Base-by-base conservation (phyloP, 2,797 vertebrate species). In the Yasuhikotakia modesta region DNA sequence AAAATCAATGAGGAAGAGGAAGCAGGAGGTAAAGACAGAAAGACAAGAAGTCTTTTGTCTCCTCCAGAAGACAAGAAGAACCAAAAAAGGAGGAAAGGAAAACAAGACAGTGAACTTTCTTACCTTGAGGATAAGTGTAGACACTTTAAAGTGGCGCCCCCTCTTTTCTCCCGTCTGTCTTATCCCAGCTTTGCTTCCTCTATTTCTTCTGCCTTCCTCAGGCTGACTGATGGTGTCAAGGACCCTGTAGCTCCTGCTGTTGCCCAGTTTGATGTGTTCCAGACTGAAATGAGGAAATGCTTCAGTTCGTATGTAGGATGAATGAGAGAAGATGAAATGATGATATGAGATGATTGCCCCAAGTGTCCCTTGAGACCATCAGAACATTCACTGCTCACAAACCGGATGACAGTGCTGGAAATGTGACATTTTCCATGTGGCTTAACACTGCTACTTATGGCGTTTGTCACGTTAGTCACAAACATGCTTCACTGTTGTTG, bases 201-300 rank as follows among this genome's bases (percentile, higher is more conserved):
- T 35, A 30, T 50, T 50, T 67, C 39, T 19, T 30, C 55, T 69
- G 43, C 46, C 21, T 71, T 65, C 35, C 64, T 10, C n/a, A n/a
- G 70, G 57, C 17, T 35, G 57, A 46, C 48, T 73, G 55, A 64
- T 5, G 24, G 43, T 73, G 64, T 64, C 64, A 69, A 32, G 22
- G 45, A 67, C 70, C 58, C 30, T 17, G n/a, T 6, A 66, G 61
- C 52, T 21, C 30, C 55, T 53, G 64, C 27, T 30, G 35, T 55
- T 77, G 73, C 22, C 39, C 68, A 53, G 52, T 66, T 76, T 43
- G n/a, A 58, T 66, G n/a, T 71, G 55, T 63, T 58, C 13, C 68
- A 52, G 66, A 48, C 50, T 73, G 55, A 64, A 70, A 63, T 30
- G 48, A 52, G n/a, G 30, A 24, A 43, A 67, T 10, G 30, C 32